phyloP scores from a whole-genome alignment of 1,140 invertebrate genomes.

The Paraescarpia echinospica region DNA sequence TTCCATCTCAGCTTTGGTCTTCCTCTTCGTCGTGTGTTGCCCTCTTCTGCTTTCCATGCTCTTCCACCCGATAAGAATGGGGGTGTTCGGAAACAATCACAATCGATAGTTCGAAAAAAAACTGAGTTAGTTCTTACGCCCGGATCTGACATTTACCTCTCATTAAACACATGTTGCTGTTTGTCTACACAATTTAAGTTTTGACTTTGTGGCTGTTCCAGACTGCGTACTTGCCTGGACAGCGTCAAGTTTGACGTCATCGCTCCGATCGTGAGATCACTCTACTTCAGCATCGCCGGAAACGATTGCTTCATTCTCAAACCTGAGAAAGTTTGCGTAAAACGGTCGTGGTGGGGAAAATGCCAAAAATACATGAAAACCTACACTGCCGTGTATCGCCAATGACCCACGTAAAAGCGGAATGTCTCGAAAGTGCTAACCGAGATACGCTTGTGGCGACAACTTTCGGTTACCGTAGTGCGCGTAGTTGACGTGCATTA shows the following conservation, averaged over 20 bases:
- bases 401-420: background rate
- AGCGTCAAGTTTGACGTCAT: conserved; percentile 78
- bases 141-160: too few relatives aligned
- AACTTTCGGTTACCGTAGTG: background rate
- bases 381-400: conserved; percentile 61
- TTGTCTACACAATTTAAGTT: background rate
- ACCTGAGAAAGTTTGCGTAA: conserved; percentile 72
- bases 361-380: conserved; percentile 66
- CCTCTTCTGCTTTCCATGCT: too few relatives aligned
- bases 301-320: conserved; percentile 89
- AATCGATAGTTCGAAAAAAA: too few relatives aligned
- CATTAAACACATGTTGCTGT: background rate
- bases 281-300: conserved; percentile 92
- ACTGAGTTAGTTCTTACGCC: too few relatives aligned
- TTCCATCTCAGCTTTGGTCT: too few relatives aligned
- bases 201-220: conserved; percentile 64
- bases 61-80: too few relatives aligned
- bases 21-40: too few relatives aligned
- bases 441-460: background rate
- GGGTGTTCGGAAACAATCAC: too few relatives aligned
- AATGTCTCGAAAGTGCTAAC: background rate
- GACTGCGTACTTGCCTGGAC: conserved; percentile 89
- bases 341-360: conserved; percentile 80
- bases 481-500: background rate
- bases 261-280: conserved; percentile 80